Percentiles rank a stretch among this genome's conserved stretches.
Conservation (phyloP, 2,113 vertebrate genomes). For the Uropsilus gracilis region DNA sequence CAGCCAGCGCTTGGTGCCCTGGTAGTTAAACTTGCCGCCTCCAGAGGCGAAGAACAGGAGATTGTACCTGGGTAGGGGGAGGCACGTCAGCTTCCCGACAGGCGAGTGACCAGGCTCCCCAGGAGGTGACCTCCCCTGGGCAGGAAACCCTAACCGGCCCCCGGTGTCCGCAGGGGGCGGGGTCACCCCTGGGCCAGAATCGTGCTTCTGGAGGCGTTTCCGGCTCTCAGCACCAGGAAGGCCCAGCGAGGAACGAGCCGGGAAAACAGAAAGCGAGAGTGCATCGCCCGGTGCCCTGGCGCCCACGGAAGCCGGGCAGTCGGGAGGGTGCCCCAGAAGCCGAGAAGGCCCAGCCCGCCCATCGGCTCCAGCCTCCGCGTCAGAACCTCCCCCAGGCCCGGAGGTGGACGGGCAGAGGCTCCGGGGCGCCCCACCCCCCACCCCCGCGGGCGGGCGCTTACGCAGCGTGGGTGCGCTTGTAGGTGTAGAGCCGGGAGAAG, state of each 20-base stretch:
- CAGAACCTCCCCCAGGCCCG: no score
- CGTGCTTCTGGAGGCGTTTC: background rate
- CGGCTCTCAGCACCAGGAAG: background rate
- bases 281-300: no score
- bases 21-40: slow-evolving; percentile 99
- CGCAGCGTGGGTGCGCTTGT: slow-evolving; percentile 97
- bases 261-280: no score
- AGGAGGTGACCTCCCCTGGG: accelerated
- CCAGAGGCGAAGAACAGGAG: slow-evolving; percentile 97
- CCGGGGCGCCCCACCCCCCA: no score
- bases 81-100: background rate
- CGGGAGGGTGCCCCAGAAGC: no score
- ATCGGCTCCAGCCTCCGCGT: no score
- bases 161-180: background rate
- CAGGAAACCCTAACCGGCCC: background rate
- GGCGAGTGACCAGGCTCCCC: background rate
- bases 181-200: background rate
- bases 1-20: slow-evolving; percentile 98
- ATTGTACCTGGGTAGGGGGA: slow-evolving; percentile 89
- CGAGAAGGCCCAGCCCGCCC: no score
- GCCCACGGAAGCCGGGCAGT: no score
- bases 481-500: slow-evolving; percentile 98
- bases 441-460: slow-evolving; percentile 83
- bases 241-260: background rate
- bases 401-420: no score